A percentile compares a stretch with the other conserved stretches of the same genome.
Conservation (phyloP, 2,888 invertebrate genomes). For the Hirtodrosophila duncani region DNA sequence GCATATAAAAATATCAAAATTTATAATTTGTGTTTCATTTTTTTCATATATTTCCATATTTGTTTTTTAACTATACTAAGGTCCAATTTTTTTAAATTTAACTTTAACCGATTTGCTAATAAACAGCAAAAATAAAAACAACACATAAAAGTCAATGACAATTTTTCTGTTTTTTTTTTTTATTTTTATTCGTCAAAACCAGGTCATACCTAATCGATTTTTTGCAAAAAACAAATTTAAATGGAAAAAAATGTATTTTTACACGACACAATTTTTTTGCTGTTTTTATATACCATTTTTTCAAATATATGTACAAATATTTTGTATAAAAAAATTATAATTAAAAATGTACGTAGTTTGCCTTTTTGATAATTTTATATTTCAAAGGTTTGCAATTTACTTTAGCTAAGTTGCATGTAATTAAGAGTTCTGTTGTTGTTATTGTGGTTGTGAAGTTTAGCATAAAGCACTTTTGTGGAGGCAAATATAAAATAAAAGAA, state of each 20-base stretch:
- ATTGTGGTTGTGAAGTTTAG: constrained; percentile 28
- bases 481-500: constrained; percentile 60
- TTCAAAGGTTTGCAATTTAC: constrained; percentile 15
- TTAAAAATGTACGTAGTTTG: constrained; percentile 35
- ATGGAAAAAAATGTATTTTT: constrained; percentile 21
- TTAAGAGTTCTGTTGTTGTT: constrained; percentile 11
- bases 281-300: constrained; percentile 15
- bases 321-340: constrained; percentile 53
- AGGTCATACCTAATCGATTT: constrained; percentile 35
- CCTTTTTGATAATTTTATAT: too few relatives aligned
- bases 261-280: constrained; percentile 17
- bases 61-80: too few relatives aligned
- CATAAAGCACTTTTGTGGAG: constrained; percentile 59
- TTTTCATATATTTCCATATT: constrained; percentile 22
- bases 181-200: constrained; percentile 20
- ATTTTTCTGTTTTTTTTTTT: constrained; percentile 27
- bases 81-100: too few relatives aligned
- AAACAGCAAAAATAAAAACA: too few relatives aligned
- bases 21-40: constrained; percentile 27
- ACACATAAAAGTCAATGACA: constrained; percentile 43
- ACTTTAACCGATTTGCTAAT: too few relatives aligned
- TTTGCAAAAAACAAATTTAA: constrained; percentile 30
- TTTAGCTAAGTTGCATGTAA: too few relatives aligned
- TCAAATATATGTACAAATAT: constrained; percentile 63
- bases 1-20: constrained; percentile 74